These are phyloP conservation scores for Cathartes aura DNA, from an alignment of 2,113 vertebrate genomes.

Conservation along the genomic window DNA sequence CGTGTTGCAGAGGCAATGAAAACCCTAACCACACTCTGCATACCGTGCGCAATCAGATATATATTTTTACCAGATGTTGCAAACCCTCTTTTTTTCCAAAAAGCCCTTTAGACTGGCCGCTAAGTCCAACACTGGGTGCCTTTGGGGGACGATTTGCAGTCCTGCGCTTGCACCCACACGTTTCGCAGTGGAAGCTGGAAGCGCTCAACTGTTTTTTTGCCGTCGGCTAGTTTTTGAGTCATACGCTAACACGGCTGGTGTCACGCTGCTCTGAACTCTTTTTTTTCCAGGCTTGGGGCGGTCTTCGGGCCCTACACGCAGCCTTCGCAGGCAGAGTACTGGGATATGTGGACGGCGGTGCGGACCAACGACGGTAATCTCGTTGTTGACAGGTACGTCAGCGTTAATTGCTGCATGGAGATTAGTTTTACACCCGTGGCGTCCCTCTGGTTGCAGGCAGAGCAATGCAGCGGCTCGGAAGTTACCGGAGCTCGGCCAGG, in stretches of 20 bases:
- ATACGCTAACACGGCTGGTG: fast-evolving
- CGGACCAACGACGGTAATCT: conserved; percentile 92
- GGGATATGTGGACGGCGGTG: conserved; percentile 95
- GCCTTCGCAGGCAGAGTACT: conserved; percentile 87
- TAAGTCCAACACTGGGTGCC: neutral
- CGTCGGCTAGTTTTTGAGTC: fast-evolving
- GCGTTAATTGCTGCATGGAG: fast-evolving
- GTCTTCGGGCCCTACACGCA: conserved; percentile 94
- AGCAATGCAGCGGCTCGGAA: fast-evolving
- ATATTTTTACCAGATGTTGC: neutral
- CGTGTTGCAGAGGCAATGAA: neutral
- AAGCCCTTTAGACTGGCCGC: fast-evolving
- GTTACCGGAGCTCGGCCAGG: fast-evolving
- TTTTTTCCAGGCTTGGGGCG: conserved; percentile 79
- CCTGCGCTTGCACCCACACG: fast-evolving
- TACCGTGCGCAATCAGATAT: fast-evolving
- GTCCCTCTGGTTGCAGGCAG: neutral
- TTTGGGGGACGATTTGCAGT: neutral
- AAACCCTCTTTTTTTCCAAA: neutral
- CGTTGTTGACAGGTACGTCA: conserved; percentile 87
- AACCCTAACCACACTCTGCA: neutral
- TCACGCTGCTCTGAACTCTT: fast-evolving
- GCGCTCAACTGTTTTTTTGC: fast-evolving
- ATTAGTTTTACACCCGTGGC: fast-evolving
- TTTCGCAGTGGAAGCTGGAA: neutral